Base-by-base conservation (phyloP, 2,113 vertebrate species). In the Grallaria varia region DNA sequence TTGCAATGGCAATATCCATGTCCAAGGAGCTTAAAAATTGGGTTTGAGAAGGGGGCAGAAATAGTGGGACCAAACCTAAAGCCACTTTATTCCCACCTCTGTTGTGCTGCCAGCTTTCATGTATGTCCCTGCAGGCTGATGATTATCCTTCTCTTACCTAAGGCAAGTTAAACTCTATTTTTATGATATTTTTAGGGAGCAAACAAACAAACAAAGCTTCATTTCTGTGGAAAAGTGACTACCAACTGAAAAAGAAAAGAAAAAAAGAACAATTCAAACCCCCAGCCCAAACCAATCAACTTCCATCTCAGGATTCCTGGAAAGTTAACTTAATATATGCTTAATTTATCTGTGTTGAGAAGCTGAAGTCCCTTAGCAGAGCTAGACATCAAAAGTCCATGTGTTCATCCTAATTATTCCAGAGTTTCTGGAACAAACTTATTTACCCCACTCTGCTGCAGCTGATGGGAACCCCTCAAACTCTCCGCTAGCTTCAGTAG, bases 391-490 rank as follows among this genome's bases (percentile, higher is more conserved):
- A 81, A 80, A 94, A 80, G 35, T 37, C 59, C 22, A 13, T 1
- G 2, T 2, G 4, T 42, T 90, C 82, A 18, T 67, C 71, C 52
- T 58, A 75, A 77, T 62, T 90, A 67, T 91, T 93, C 63, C 52
- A 73, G 13, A 71, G 15, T 27, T 58, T 68, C 86, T 84, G 87
- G 82, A 96, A 87, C 94, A 89, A 85, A 10, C 12, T 25, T 7
- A 60, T 2, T 81, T 85, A 59, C 55, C 75, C 42, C 63, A 9
- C 35, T 93, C 67, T 66, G 17, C 35, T 73, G 37, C 58, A 73
- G 58, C 74, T 56, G 63, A 66, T 71, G 55, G 19, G 45, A 74
- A 90, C 31, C 60, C 31, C 60, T 44, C 67, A 60, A 33, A 56
- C 3, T 3, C 40, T 72, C 64, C 78, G 60, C 49, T 93, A 83